These are phyloP conservation scores for Crotophaga sulcirostris DNA, from an alignment of 2,113 vertebrate genomes.

Conservation along the genomic window DNA sequence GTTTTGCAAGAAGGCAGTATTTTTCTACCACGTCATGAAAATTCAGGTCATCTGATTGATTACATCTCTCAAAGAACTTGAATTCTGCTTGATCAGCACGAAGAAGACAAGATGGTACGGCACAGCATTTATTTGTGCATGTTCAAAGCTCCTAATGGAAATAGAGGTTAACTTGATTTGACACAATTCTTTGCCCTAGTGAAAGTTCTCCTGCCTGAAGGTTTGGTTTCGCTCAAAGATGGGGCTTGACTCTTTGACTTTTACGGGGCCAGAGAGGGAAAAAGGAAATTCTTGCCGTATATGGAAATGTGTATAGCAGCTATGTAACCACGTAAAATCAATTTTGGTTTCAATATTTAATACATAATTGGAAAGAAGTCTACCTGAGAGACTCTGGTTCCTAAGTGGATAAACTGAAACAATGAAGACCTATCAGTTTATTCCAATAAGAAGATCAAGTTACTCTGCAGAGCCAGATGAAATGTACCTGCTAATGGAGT, in stretches of 20 bases:
- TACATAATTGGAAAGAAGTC: background rate
- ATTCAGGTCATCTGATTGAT: conserved; percentile 7
- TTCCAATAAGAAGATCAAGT: background rate
- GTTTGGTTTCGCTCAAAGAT: background rate
- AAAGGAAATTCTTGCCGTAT: background rate
- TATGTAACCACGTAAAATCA: background rate
- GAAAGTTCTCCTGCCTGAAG: background rate
- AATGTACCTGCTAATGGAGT: background rate
- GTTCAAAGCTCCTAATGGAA: background rate
- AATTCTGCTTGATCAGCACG: conserved; percentile 8
- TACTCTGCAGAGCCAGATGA: background rate
- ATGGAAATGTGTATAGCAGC: background rate
- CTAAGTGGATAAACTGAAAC: background rate
- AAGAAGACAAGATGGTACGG: background rate
- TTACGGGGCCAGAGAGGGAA: background rate
- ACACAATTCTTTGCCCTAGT: background rate
- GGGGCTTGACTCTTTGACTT: background rate
- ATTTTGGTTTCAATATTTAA: conserved; percentile 10
- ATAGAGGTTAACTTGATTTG: background rate
- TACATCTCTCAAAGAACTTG: background rate
- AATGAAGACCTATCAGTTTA: background rate
- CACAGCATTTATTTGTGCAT: background rate
- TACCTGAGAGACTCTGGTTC: background rate
- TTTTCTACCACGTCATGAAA: background rate
- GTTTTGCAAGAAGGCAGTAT: background rate